Base-by-base conservation (phyloP, 2,888 invertebrate genomes). In the Ecliptopera silaceata region DNA sequence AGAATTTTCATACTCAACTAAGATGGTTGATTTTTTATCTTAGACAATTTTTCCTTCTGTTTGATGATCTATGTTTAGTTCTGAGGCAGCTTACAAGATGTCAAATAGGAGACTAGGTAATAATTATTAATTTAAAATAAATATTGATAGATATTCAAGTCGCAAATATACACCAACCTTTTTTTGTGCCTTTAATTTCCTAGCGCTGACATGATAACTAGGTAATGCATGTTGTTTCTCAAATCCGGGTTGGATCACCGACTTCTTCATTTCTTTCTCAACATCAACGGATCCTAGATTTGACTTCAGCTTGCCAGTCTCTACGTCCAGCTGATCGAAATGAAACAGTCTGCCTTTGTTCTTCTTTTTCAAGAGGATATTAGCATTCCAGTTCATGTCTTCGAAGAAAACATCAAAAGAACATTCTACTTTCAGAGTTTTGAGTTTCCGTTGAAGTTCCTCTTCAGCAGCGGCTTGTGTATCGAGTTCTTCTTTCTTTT, bases 201-300 rank as follows among this genome's bases (percentile, higher is more conserved):
- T 93, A 20, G 93, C 88, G 54, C 93, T 94, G 34, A 92, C 79
- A 60, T 92, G 79, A 72, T 93, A 93, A n/a, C 89, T 80, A 1
- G 95, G 94, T 8, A 95, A 83, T 2, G 83, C 67, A 56, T 93
- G 91, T 45, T 94, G 82, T 68, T 94, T 92, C 70, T 96, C 95
- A 69, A 95, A 93, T 1, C 94, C 95, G 1, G 94, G 93, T 45
- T 92, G 91, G 55, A 95, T 77, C 1, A 91, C 88, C 39, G 94
- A 93, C 60, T 93, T 95, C 67, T 93, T 80, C 82, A 96, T 87
- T 58, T 94, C 82, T 63, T 94, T 90, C 3, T 93, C 92, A 36
- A 92, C 79, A 69, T 93, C 85, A 2, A 89, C 83, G 3, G 74
- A 71, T 2, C 92, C 86, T 4, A 88, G 68, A 5, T 83, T 80